These are phyloP conservation scores for Triops cancriformis DNA, from an alignment of 1,140 invertebrate genomes.

Conservation along the genomic window DNA sequence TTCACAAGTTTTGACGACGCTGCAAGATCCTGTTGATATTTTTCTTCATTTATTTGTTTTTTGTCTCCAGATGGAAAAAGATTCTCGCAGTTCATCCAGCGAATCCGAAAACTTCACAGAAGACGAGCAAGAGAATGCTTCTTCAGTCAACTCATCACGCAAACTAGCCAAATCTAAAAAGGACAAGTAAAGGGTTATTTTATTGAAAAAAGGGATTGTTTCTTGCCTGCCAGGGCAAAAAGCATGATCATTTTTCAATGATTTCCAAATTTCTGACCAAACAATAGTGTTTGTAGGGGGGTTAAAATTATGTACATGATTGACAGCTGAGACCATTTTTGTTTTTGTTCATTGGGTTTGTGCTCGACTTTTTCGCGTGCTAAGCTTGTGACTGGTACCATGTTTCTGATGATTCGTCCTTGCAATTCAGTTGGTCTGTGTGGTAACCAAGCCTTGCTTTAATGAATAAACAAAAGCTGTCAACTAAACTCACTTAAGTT, in stretches of 20 bases:
- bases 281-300: background rate
- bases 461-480: background rate
- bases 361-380: background rate
- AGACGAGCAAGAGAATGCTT: background rate
- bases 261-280: background rate
- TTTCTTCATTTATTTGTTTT: background rate
- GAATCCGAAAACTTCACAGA: background rate
- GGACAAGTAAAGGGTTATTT: background rate
- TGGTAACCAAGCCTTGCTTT: background rate
- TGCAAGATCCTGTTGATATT: background rate
- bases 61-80: conserved; percentile 26
- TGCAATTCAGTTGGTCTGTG: background rate
- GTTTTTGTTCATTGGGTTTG: background rate
- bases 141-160: background rate
- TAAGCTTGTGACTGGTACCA: background rate
- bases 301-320: background rate
- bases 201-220: background rate
- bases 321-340: conserved; percentile 6
- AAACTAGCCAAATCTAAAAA: background rate
- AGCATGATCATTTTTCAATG: background rate
- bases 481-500: background rate
- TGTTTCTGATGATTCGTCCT: background rate
- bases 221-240: background rate
- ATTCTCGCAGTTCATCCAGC: conserved; percentile 27
- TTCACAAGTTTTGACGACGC: no score